Base-by-base conservation (phyloP, 2,888 invertebrate species). In the Aleiodes testaceus region DNA sequence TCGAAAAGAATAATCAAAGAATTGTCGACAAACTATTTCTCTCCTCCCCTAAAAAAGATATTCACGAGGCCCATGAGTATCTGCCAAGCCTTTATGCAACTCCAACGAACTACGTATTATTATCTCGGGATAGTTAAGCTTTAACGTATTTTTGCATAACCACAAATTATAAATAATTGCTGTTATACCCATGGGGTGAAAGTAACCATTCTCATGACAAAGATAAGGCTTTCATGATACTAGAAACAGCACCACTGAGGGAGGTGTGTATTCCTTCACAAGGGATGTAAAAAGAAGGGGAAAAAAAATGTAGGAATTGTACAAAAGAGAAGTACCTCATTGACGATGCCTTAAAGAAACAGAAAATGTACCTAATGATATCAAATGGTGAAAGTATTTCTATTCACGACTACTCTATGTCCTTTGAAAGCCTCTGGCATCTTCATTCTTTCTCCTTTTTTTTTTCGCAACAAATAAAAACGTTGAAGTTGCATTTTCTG, bases 141-240 rank as follows among this genome's bases (percentile, higher is more conserved):
- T 80, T 78, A n/a, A 79, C 79, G 79, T 79, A 84, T 83, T 84
- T 83, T 83, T 82, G 80, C 82, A 81, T 82, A 80, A 81, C 80
- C 78, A 77, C 82, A 80, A 84, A 83, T 84, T 83, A 82, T 80
- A 83, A 84, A 78, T 84, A 84, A 83, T 82, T 84, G 78, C 79
- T 79, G 80, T 82, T 79, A 78, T 76, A 75, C 83, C 78, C 78
- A 52, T 42, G 81, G 80, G 80, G 78, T 47, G 61, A 36, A 59
- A 63, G 44, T 63, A 22, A n/a, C 20, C 45, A 63, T 45, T 47
- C n/a, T 45, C 45, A 7, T 45, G 36, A 36, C 59, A 59, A 42
- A 59, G 59, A 59, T 59, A 59, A 59, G 36, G n/a, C 14, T 42
- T 36, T 11, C 36, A 36, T 36, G 36, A 36, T 18, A 59, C n/a